Evolutionary conservation across 1,140 invertebrate genomes (phyloP), one percentile per base, ranked within the genome.

Genomic region (Zaprionus capensis): DNA sequence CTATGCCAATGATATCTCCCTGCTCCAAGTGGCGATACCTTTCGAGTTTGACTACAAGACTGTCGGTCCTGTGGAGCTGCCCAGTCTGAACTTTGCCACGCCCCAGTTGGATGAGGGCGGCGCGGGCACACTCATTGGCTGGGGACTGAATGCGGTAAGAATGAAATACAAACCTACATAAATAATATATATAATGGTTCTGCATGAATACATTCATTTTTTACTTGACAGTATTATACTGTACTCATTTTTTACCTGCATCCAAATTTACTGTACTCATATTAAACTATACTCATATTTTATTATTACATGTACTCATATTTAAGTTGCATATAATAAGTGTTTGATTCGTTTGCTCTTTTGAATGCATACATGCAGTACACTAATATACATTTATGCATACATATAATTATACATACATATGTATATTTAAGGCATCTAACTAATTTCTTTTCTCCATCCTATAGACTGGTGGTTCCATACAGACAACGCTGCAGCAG

Each of bases 1-100:
- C 28, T 92, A 92, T 63, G 83, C 91, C 17, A 92, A 93, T 71
- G 92, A 93, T 44, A 92, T 87, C 4, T 66, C 88, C 0, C 36
- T 92, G 34, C 53, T 92, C 11, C 63, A 82, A 66, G 68, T 92
- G 62, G 56, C 61, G n/a, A 67, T 67, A n/a, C 61, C 79, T 1
- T 80, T 92, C 14, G 24, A 66, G 12, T 78, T 82, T 12, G 88
- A 92, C 57, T 67, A 68, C 14, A 71, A 78, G 14, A 91, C 71
- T 1, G 74, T 92, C n/a, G 85, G 76, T 0, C 68, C 84, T 2
- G 91, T 92, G 0, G 41, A 63, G 5, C 57, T 93, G 46, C 90
- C 92, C 0, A 26, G 55, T 3, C 61, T 70, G 0, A 24, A 66
- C 28, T 92, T 56, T 58, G 72, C 79, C 57, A 85, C 91, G 4